Evolutionary conservation across 2,113 vertebrate species (phyloP).

Genomic region (Climacteris rufus): DNA sequence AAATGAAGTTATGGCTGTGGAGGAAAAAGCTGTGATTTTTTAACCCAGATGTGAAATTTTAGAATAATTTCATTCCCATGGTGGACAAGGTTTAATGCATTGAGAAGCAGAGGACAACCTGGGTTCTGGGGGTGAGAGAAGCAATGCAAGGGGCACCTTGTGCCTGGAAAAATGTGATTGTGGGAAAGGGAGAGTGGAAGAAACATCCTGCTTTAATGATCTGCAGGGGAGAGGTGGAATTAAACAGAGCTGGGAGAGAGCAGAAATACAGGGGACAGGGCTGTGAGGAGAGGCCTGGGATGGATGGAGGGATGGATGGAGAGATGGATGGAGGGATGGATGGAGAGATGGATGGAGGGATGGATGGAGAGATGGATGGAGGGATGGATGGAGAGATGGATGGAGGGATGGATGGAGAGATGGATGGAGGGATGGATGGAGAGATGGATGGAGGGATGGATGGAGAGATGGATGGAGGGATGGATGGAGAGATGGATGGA

Average conservation of each 20-base stretch:
- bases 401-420: background rate
- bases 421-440: background rate
- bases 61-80: background rate
- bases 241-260: background rate
- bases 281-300: background rate
- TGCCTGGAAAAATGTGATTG: background rate
- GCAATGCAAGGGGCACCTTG: accelerated
- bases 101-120: background rate
- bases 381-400: background rate
- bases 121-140: background rate
- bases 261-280: background rate
- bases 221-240: background rate
- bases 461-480: background rate
- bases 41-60: background rate
- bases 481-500: background rate
- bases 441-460: background rate
- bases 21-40: background rate
- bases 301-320: background rate
- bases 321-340: background rate
- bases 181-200: background rate
- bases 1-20: background rate
- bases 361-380: background rate
- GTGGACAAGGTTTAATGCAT: background rate
- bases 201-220: background rate
- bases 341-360: background rate